Conservation (phyloP, 2,113 vertebrate genomes). For the Synodontis membranacea region DNA sequence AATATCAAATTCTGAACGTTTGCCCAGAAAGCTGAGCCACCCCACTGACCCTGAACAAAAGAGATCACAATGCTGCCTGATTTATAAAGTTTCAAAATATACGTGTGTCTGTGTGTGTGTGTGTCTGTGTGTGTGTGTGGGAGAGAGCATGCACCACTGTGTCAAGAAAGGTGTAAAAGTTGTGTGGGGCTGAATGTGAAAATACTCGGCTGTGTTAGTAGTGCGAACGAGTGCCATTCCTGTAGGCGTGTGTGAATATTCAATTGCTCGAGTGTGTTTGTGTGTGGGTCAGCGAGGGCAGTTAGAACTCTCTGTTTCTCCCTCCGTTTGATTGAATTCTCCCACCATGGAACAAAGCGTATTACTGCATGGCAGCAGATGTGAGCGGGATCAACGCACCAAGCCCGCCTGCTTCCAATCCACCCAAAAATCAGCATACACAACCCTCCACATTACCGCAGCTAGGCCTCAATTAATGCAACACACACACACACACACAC, state of each 20-base stretch:
- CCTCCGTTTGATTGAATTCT: slow-evolving; percentile 52
- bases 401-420: slow-evolving; percentile 24
- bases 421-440: slow-evolving; percentile 32
- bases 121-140: neutral
- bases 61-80: slow-evolving; percentile 1
- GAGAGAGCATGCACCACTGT: slow-evolving; percentile 1
- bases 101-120: neutral
- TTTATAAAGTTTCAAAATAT: slow-evolving; percentile 13
- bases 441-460: slow-evolving; percentile 43
- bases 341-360: slow-evolving; percentile 35
- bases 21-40: neutral
- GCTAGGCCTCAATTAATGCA: slow-evolving; percentile 9
- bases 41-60: neutral
- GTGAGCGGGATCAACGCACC: slow-evolving; percentile 40
- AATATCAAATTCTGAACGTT: neutral
- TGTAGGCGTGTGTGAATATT: slow-evolving; percentile 51
- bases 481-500: slow-evolving; percentile 13
- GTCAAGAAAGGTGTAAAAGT: slow-evolving; percentile 26
- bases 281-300: slow-evolving; percentile 44
- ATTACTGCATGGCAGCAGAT: slow-evolving; percentile 44
- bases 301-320: slow-evolving; percentile 30
- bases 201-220: slow-evolving; percentile 9
- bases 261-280: slow-evolving; percentile 16
- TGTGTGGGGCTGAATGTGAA: slow-evolving; percentile 28
- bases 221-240: slow-evolving; percentile 9